Evolutionary conservation across 2,888 invertebrate genomes (phyloP).

Genomic region (Schrankia costaestrigalis): DNA sequence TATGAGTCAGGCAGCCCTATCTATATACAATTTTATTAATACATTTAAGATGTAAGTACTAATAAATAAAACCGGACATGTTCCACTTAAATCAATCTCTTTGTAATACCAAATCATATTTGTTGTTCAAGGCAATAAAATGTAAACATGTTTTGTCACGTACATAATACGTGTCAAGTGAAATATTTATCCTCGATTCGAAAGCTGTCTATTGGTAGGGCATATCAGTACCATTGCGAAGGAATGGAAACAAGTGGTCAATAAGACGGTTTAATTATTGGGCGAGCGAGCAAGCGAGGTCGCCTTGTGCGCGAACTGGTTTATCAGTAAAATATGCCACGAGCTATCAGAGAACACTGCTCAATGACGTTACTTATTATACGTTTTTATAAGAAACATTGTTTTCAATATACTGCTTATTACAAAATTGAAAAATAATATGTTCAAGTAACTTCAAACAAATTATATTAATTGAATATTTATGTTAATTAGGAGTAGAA

Average conservation of each 20-base stretch:
- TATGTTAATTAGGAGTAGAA: too few species aligned
- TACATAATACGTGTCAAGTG: conserved; percentile 37
- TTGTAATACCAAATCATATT: conserved; percentile 7
- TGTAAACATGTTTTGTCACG: conserved; percentile 38
- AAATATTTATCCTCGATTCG: conserved; percentile 46
- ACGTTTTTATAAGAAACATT: too few species aligned
- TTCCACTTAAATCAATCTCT: too few species aligned
- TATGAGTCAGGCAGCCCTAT: too few species aligned
- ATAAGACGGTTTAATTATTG: conserved; percentile 73
- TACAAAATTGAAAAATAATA: too few species aligned
- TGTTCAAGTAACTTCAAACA: too few species aligned
- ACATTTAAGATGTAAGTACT: too few species aligned
- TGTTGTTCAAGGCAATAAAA: conserved; percentile 31
- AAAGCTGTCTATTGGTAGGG: conserved; percentile 50
- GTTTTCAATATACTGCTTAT: not conserved
- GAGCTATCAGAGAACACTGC: conserved; percentile 38
- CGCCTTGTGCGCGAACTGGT: conserved; percentile 73
- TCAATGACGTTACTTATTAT: conserved; percentile 9
- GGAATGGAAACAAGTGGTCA: conserved; percentile 71
- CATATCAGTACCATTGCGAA: conserved; percentile 61
- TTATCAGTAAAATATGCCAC: conserved; percentile 55
- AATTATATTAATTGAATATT: too few species aligned
- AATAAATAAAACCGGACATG: too few species aligned
- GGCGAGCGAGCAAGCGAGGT: conserved; percentile 65
- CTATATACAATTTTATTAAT: too few species aligned